Evolutionary conservation across 2,113 vertebrate species (phyloP).

Genomic region (Macquaria ambigua): DNA sequence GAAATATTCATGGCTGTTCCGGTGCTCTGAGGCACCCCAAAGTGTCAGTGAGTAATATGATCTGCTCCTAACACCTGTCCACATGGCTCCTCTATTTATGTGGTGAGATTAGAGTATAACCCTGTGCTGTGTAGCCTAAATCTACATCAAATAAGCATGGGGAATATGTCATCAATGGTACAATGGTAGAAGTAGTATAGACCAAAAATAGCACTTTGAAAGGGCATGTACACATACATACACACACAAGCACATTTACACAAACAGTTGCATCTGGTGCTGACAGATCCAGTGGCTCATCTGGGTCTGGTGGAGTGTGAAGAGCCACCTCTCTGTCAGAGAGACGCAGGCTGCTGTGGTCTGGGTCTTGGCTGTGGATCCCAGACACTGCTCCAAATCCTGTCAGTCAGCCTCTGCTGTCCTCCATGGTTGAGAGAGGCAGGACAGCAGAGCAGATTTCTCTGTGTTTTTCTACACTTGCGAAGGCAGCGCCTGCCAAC

Average conservation of each 20-base stretch:
- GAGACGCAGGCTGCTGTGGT: slow-evolving; percentile 66
- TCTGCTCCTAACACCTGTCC: slow-evolving; percentile 69
- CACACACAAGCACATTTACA: slow-evolving; percentile 37
- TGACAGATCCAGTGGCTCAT: slow-evolving; percentile 73
- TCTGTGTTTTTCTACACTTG: slow-evolving; percentile 75
- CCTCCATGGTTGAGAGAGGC: slow-evolving; percentile 81
- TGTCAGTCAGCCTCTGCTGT: slow-evolving; percentile 81
- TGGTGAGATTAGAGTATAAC: slow-evolving; percentile 40
- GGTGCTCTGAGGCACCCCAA: slow-evolving; percentile 63
- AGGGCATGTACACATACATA: neutral
- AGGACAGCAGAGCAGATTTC: slow-evolving; percentile 83
- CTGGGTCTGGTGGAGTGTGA: slow-evolving; percentile 68
- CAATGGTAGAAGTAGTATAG: neutral
- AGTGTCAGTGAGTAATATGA: slow-evolving; percentile 72
- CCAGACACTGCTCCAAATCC: slow-evolving; percentile 76
- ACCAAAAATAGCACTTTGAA: slow-evolving; percentile 38
- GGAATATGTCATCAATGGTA: slow-evolving; percentile 21
- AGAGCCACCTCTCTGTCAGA: slow-evolving; percentile 55
- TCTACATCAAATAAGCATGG: slow-evolving; percentile 36
- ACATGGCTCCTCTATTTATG: slow-evolving; percentile 61
- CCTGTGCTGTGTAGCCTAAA: slow-evolving; percentile 21
- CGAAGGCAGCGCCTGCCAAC: slow-evolving; percentile 78
- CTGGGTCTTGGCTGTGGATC: slow-evolving; percentile 75
- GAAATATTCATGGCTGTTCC: slow-evolving; percentile 73
- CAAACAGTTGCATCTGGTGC: slow-evolving; percentile 65